These are phyloP conservation scores for Pemphredon lugubris DNA, from an alignment of 2,888 invertebrate genomes.

Conservation along the genomic window DNA sequence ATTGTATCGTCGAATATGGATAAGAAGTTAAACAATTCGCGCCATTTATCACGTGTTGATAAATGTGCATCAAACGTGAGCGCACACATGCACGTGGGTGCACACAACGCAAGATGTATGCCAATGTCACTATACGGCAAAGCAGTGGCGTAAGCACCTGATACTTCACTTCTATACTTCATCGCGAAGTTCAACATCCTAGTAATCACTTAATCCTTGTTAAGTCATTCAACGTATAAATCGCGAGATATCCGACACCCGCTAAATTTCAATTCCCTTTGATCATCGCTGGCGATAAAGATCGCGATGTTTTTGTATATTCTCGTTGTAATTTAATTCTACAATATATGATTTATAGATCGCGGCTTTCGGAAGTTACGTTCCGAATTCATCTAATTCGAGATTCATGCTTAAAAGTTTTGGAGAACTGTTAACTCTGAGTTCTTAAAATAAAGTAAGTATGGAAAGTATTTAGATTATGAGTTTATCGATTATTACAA, in stretches of 20 bases:
- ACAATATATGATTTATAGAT: too few species aligned
- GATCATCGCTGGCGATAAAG: too few species aligned
- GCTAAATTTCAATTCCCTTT: constrained; percentile 1
- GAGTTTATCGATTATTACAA: too few species aligned
- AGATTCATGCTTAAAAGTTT: too few species aligned
- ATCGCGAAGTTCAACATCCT: background rate
- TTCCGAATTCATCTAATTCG: too few species aligned
- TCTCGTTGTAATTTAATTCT: too few species aligned
- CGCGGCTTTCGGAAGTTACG: too few species aligned
- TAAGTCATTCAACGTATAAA: background rate
- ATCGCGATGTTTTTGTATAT: too few species aligned
- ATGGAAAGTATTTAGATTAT: too few species aligned
- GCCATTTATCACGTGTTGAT: constrained; percentile 30
- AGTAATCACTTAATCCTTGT: constrained; percentile 1
- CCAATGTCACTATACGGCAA: background rate
- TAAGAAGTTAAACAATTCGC: constrained; percentile 10
- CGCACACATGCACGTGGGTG: background rate
- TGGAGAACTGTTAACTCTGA: too few species aligned
- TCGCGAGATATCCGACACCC: background rate
- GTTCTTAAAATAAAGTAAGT: too few species aligned
- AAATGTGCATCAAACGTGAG: constrained; percentile 35
- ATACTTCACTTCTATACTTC: background rate
- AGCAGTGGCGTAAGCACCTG: constrained; percentile 15
- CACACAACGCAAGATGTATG: constrained; percentile 7
- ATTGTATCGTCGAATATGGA: background rate